Conservation (phyloP, 2,113 vertebrate genomes). For the Cairina moschata region DNA sequence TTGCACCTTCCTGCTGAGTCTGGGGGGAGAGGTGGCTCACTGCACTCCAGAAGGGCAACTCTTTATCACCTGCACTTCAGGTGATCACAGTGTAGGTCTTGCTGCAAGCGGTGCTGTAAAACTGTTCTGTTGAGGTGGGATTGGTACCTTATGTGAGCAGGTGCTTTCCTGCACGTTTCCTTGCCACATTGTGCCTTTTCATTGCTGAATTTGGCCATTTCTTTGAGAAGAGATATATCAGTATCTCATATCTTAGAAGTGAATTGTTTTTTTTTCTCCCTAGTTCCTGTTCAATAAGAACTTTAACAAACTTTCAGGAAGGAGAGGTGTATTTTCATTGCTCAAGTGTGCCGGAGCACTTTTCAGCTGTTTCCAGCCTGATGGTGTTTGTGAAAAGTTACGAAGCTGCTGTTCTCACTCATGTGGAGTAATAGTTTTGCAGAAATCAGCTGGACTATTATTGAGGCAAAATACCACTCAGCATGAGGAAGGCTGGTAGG, state of each 20-base stretch:
- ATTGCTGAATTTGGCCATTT: not conserved
- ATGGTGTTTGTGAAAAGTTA: not conserved
- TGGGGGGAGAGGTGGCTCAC: not conserved
- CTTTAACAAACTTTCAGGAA: not conserved
- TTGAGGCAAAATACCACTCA: conserved; percentile 7
- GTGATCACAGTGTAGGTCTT: not conserved
- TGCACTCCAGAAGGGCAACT: not conserved
- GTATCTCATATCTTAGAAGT: not conserved
- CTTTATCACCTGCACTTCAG: not conserved
- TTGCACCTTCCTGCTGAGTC: not conserved
- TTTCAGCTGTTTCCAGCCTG: not conserved
- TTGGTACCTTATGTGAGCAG: too few relatives aligned
- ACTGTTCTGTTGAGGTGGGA: not conserved
- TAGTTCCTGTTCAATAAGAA: not conserved
- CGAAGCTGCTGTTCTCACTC: not conserved
- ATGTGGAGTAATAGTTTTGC: not conserved
- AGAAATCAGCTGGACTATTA: conserved; percentile 3
- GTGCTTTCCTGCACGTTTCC: not conserved
- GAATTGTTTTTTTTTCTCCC: not conserved
- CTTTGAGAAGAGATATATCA: not conserved
- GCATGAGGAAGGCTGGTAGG: not conserved
- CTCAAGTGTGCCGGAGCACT: not conserved
- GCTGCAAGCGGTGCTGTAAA: not conserved
- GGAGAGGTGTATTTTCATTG: not conserved
- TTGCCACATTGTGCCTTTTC: not conserved